Evolutionary conservation across 2,797 vertebrate genomes (phyloP).

Genomic region (Steatocranus sp.): DNA sequence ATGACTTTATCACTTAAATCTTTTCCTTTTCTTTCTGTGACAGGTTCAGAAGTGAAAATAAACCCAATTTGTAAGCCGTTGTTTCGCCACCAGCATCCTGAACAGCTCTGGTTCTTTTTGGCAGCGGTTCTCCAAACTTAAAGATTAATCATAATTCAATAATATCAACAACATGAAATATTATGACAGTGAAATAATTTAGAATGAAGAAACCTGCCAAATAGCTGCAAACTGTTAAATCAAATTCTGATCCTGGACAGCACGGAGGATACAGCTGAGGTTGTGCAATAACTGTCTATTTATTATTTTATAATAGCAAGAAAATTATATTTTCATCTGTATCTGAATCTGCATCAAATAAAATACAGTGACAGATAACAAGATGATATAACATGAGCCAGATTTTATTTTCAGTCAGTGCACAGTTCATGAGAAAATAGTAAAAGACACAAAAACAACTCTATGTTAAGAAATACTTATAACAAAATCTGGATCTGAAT

Average conservation of each 20-base stretch:
- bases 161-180: neutral
- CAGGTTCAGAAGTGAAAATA: neutral
- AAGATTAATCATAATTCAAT: neutral
- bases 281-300: neutral
- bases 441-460: neutral
- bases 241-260: neutral
- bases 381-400: neutral
- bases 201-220: neutral
- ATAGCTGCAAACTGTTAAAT: neutral
- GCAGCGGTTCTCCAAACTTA: neutral
- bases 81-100: neutral
- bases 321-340: neutral
- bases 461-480: neutral
- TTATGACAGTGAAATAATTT: neutral
- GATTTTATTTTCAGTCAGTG: neutral
- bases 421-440: conserved; percentile 18
- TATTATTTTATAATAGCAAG: neutral
- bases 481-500: neutral
- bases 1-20: neutral
- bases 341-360: neutral
- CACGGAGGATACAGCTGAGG: neutral
- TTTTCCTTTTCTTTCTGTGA: neutral
- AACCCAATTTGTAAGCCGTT: neutral
- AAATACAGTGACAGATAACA: neutral
- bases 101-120: neutral